phyloP scores from a whole-genome alignment of 2,113 vertebrate genomes.

The Trichomycterus rosablanca region DNA sequence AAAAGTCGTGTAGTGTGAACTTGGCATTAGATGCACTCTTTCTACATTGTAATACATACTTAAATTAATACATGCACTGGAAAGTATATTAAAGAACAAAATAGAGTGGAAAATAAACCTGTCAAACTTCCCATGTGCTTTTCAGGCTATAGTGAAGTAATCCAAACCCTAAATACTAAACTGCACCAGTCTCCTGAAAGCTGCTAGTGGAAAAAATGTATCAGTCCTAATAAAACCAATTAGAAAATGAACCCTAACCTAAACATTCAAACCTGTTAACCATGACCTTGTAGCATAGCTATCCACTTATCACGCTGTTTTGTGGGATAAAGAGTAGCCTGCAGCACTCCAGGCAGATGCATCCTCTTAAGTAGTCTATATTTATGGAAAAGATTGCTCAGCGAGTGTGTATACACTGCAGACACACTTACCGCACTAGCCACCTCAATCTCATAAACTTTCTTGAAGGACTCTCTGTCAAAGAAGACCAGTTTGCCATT shows the following conservation, averaged over 20 bases:
- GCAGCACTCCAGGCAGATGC: not conserved
- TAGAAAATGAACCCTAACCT: conserved; percentile 3
- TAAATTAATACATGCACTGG: too few relatives aligned
- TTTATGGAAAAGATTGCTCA: conserved; percentile 4
- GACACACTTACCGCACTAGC: conserved; percentile 79
- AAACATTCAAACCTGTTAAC: conserved; percentile 5
- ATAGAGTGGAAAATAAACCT: too few relatives aligned
- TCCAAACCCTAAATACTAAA: too few relatives aligned
- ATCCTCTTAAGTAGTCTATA: not conserved
- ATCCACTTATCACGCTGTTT: not conserved
- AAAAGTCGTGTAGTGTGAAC: too few relatives aligned
- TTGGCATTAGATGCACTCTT: too few relatives aligned
- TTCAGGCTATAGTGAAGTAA: too few relatives aligned
- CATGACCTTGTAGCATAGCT: conserved; percentile 11
- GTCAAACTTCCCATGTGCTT: too few relatives aligned
- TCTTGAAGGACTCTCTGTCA: conserved; percentile 78
- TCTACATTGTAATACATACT: too few relatives aligned
- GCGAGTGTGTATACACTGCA: not conserved
- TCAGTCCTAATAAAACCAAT: not conserved
- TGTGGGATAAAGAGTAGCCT: not conserved
- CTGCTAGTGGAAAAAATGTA: too few relatives aligned
- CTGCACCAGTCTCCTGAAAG: too few relatives aligned
- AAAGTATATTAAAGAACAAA: too few relatives aligned
- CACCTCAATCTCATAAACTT: conserved; percentile 87
- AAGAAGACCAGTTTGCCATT: conserved; percentile 89